phyloP scores from a whole-genome alignment of 2,888 invertebrate genomes.

The Anoplius nigerrimus region DNA sequence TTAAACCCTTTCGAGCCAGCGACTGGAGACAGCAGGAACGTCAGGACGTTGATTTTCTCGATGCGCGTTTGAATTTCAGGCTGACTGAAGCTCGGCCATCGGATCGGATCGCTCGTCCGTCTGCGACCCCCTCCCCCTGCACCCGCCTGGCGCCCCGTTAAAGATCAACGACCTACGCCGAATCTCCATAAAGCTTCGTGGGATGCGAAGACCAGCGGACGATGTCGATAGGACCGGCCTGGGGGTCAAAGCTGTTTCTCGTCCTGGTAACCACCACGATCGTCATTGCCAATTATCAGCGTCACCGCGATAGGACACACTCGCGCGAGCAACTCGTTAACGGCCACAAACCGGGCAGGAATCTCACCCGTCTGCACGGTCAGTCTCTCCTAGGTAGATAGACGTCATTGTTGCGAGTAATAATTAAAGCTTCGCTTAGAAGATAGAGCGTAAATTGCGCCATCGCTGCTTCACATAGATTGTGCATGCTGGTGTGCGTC shows the following conservation, averaged over 20 bases:
- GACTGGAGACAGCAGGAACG: too few species aligned
- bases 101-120: conserved; percentile 6
- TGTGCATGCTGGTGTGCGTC: too few species aligned
- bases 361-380: conserved; percentile 59
- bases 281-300: conserved; percentile 70
- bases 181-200: conserved; percentile 54
- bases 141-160: conserved; percentile 9
- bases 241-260: conserved; percentile 69
- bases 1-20: too few species aligned
- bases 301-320: conserved; percentile 60
- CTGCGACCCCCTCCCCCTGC: not conserved
- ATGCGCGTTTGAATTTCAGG: conserved; percentile 4
- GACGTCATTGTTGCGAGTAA: too few species aligned
- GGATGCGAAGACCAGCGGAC: conserved; percentile 70
- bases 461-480: too few species aligned
- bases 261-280: conserved; percentile 66
- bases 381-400: conserved; percentile 32
- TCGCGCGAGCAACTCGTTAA: conserved; percentile 52
- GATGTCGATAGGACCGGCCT: conserved; percentile 67
- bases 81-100: not conserved
- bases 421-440: too few species aligned
- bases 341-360: conserved; percentile 52
- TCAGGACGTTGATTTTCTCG: not conserved
- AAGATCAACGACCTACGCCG: conserved; percentile 33
- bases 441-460: too few species aligned